Evolutionary conservation across 2,113 vertebrate species (phyloP), one percentile per base, ranked within the genome.

Genomic region (Zeus faber): DNA sequence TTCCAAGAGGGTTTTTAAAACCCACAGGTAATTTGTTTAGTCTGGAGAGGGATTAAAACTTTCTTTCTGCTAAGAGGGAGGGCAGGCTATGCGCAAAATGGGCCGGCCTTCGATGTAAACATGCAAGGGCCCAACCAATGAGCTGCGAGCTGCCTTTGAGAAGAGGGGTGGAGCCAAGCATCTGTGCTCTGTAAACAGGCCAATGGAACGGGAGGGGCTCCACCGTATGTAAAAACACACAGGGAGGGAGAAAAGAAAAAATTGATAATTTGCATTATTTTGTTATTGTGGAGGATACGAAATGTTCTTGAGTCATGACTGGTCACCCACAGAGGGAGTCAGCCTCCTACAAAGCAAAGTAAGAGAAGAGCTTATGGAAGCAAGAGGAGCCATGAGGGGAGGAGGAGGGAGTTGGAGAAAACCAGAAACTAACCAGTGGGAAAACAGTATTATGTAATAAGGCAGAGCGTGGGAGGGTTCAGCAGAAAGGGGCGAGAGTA

Each of bases 41-140:
- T n/a, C n/a, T n/a, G n/a, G n/a, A n/a, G n/a, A n/a, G n/a, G n/a
- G n/a, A n/a, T n/a, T n/a, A n/a, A n/a, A n/a, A n/a, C n/a, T n/a
- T n/a, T n/a, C n/a, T n/a, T n/a, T n/a, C n/a, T n/a, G n/a, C n/a
- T n/a, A n/a, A n/a, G n/a, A n/a, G n/a, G n/a, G n/a, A n/a, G n/a
- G n/a, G n/a, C n/a, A n/a, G n/a, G n/a, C n/a, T n/a, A n/a, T 35
- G 62, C 54, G 49, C 1, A 26, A 11, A 31, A 17, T 5, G 18
- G 79, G 81, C 39, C 10, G 45, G 68, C 70, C 66, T 45, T 76
- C 43, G 29, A 45, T 82, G 84, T 88, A 86, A 89, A 86, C 80
- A 87, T 53, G 63, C 43, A 54, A 23, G 6, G 16, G 7, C 0
- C 47, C 11, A 8, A 49, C 88, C 83, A 84, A 88, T 88, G 54